Evolutionary conservation across 2,888 invertebrate species (phyloP).

Genomic region (Cepaea hortensis): DNA sequence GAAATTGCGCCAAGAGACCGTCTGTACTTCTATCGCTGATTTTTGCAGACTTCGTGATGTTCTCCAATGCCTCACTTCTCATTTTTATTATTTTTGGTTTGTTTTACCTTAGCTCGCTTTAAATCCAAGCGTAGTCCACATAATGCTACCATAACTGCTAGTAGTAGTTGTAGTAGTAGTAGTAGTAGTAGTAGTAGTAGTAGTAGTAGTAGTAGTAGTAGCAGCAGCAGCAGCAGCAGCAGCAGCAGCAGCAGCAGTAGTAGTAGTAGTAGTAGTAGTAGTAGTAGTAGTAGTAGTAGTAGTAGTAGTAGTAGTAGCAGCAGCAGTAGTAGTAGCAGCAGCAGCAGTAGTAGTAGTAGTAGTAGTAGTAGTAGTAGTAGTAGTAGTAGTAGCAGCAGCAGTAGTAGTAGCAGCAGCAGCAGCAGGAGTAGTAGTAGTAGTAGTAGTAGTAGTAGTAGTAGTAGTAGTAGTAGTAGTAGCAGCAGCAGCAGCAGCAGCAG

Average conservation of each 20-base stretch:
- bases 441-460: neutral
- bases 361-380: no score
- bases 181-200: conserved; percentile 16
- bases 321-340: neutral
- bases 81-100: no score
- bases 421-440: neutral
- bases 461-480: conserved; percentile 21
- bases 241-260: neutral
- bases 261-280: conserved; percentile 3
- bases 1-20: no score
- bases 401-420: neutral
- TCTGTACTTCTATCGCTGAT: no score
- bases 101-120: no score
- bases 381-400: neutral
- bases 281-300: conserved; percentile 19
- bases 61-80: no score
- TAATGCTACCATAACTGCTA: no score
- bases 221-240: neutral
- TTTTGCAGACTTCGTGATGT: no score
- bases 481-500: conserved; percentile 1
- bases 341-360: no score
- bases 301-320: conserved; percentile 17
- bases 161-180: neutral
- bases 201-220: conserved; percentile 19
- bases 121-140: no score